phyloP scores from a whole-genome alignment of 2,888 invertebrate species.

The Galerucella calmariensis region DNA sequence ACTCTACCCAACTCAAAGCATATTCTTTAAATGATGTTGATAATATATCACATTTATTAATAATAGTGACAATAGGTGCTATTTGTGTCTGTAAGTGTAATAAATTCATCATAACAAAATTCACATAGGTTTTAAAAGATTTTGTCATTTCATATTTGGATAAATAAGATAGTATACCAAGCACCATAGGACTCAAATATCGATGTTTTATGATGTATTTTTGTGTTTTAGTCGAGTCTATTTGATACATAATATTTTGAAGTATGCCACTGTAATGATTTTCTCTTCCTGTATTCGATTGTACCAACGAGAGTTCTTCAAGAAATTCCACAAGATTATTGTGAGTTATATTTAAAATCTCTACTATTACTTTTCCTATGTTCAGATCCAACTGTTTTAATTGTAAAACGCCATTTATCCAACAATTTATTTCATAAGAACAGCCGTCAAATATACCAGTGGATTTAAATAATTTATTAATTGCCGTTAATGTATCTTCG shows the following conservation, averaged over 20 bases:
- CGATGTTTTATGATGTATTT: conserved; percentile 38
- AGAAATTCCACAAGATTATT: conserved; percentile 52
- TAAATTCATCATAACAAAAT: conserved; percentile 67
- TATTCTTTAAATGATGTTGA: conserved; percentile 64
- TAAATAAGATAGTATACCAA: conserved; percentile 61
- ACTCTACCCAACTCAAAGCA: conserved; percentile 66
- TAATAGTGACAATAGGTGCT: conserved; percentile 66
- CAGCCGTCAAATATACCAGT: conserved; percentile 75
- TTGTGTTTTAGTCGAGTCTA: conserved; percentile 20
- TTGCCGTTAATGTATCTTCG: conserved; percentile 52
- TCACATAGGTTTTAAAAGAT: conserved; percentile 63
- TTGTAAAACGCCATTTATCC: conserved; percentile 63
- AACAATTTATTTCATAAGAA: conserved; percentile 74
- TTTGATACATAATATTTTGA: conserved; percentile 30
- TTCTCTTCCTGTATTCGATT: conserved; percentile 16
- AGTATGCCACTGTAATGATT: conserved; percentile 35
- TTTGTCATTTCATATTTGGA: conserved; percentile 47
- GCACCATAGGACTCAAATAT: conserved; percentile 59
- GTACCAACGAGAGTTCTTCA: conserved; percentile 46
- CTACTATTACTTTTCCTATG: conserved; percentile 55
- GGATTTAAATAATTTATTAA: conserved; percentile 71
- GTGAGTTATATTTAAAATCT: conserved; percentile 45
- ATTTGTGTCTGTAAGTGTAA: conserved; percentile 72
- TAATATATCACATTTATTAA: conserved; percentile 65
- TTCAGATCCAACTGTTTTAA: conserved; percentile 49